phyloP scores from a whole-genome alignment of 2,113 vertebrate genomes.

The Lampris megalopsis region DNA sequence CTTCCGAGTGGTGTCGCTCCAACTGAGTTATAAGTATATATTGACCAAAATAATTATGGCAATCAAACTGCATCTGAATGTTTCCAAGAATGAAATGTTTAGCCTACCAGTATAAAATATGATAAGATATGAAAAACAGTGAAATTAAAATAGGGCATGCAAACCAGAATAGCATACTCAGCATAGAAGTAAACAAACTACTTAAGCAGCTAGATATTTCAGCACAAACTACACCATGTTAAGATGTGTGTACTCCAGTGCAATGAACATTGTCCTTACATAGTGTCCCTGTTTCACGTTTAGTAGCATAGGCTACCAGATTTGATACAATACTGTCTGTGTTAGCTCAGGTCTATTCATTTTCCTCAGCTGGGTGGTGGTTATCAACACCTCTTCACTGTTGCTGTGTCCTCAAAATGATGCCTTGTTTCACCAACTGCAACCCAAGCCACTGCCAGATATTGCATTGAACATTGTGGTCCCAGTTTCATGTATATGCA shows the following conservation, averaged over 20 bases:
- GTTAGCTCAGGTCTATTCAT: constrained; percentile 1
- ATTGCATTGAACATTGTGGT: constrained; percentile 1
- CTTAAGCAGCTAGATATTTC: neutral
- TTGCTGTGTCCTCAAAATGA: neutral
- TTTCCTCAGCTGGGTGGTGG: constrained; percentile 1
- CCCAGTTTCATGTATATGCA: neutral
- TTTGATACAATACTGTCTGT: constrained; percentile 3
- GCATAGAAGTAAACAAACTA: neutral
- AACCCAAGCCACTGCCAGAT: constrained; percentile 4
- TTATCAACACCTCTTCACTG: neutral
- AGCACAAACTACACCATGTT: neutral
- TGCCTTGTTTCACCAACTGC: constrained; percentile 1
- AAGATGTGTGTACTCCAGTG: neutral
- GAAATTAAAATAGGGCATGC: no score
- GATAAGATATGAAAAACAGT: neutral
- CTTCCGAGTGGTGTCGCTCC: no score
- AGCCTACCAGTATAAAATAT: neutral
- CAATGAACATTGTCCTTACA: neutral
- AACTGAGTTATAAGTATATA: no score
- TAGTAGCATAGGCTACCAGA: neutral
- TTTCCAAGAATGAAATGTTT: neutral
- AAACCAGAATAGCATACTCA: neutral
- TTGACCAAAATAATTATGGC: no score
- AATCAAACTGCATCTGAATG: neutral
- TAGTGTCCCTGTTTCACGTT: constrained; percentile 1